Base-by-base conservation (phyloP, 1,140 invertebrate species). In the Cotesia glomerata region DNA sequence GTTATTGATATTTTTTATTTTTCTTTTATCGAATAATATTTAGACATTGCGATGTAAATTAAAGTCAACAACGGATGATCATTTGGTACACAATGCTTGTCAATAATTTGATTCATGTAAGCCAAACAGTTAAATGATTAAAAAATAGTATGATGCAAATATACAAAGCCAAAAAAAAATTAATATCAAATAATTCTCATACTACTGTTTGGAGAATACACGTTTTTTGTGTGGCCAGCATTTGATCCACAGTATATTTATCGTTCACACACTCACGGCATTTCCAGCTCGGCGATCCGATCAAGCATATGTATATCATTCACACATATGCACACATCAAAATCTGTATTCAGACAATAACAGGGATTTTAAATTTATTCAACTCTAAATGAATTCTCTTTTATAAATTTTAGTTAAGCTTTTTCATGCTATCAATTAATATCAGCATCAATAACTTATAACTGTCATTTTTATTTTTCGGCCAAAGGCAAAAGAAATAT, bases 221-320 rank as follows among this genome's bases (percentile, higher is more conserved):
- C 5, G 9, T 58, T 62, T 36, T 36, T 34, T 26, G 9, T 26
- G 52, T 45, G 56, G 56, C 18, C 45, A 69, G 52, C 51, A 61
- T 69, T 69, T 61, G 67, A 69, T 59, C 56, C 13, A n/a, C 39
- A 36, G 36, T 56, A 45, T 45, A 8, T 36, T 71, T 59, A 63
- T 64, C 36, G 26, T 39, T 65, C 32, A 61, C 14, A 9, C 26
- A 65, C 58, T 13, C 51, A 26, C 49, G 56, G 62, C 34, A 72
- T 72, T 72, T 72, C 70, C 70, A 72, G 70, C 59, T 72, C 34
- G 70, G 26, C 16, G 54, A 66, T 65, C 35, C 51, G 63, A 39
- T 65, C 36, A 65, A 64, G 52, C n/a, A 14, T 54, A 65, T 56
- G 51, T 63, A 52, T 66, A 66, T 39, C 34, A 11, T 32, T 59